These are phyloP conservation scores for Rhynchophorus ferrugineus DNA, from an alignment of 1,140 invertebrate species.

Conservation along the genomic window DNA sequence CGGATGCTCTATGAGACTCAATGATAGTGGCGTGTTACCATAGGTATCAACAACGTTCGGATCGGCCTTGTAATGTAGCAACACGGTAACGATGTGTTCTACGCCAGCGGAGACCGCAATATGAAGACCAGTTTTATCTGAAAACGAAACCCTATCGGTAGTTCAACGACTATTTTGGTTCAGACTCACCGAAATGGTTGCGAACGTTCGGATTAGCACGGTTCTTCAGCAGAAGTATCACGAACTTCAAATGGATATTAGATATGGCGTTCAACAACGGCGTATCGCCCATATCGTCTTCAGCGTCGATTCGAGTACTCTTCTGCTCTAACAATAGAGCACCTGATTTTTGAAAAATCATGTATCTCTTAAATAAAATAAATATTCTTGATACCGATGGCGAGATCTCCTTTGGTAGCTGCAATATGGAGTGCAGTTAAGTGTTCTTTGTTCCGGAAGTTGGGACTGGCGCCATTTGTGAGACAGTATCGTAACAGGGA, in stretches of 20 bases:
- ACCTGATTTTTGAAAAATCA: background rate
- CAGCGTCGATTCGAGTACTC: background rate
- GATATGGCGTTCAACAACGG: slow-evolving; percentile 2
- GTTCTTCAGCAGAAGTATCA: slow-evolving; percentile 1
- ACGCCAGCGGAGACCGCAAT: background rate
- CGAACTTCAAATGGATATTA: background rate
- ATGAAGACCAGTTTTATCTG: slow-evolving; percentile 2
- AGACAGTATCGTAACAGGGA: background rate
- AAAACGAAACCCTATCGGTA: too few species aligned
- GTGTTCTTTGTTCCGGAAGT: background rate
- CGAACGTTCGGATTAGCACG: slow-evolving; percentile 6
- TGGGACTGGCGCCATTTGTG: slow-evolving; percentile 1
- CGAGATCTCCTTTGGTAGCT: slow-evolving; percentile 6
- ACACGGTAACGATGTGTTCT: background rate
- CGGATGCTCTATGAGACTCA: slow-evolving; percentile 5
- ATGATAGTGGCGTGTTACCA: slow-evolving; percentile 13
- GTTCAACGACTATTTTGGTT: too few species aligned
- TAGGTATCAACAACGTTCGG: slow-evolving; percentile 8
- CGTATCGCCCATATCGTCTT: background rate
- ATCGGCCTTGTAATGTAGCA: slow-evolving; percentile 4
- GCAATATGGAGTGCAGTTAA: slow-evolving; percentile 5
- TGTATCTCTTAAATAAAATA: background rate
- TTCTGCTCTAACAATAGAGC: background rate
- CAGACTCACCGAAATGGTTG: slow-evolving; percentile 7
- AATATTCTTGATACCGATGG: background rate